Evolutionary conservation across 2,888 invertebrate genomes (phyloP).

Genomic region (Clistopyga incitator): DNA sequence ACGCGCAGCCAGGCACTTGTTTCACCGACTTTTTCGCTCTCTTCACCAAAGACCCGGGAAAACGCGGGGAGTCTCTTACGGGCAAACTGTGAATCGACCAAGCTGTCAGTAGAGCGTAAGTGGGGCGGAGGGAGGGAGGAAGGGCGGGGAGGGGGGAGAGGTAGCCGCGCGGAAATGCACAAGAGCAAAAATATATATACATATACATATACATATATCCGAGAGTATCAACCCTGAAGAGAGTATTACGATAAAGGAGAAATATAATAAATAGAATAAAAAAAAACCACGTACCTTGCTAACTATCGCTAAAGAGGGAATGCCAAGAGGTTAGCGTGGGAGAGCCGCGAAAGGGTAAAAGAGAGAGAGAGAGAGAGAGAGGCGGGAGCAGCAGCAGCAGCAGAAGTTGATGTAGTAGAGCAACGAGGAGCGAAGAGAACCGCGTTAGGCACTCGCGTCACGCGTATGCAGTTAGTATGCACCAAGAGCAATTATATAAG

Average conservation of each 20-base stretch:
- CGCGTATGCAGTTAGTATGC: constrained; percentile 68
- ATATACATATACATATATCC: no score
- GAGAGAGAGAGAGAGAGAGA: constrained; percentile 24
- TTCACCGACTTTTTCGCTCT: constrained; percentile 66
- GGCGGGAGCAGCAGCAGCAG: constrained; percentile 51
- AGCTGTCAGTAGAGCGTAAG: constrained; percentile 76
- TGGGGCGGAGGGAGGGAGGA: constrained; percentile 43
- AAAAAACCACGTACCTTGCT: constrained; percentile 12
- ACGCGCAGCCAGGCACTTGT: constrained; percentile 53
- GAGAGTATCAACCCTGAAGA: no score
- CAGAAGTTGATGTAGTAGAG: constrained; percentile 14
- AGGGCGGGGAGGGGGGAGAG: constrained; percentile 47
- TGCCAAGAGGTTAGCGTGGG: constrained; percentile 31
- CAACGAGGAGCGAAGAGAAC: constrained; percentile 35
- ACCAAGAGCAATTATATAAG: constrained; percentile 75
- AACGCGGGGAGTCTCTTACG: constrained; percentile 70
- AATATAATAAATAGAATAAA: not conserved
- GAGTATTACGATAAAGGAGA: no score
- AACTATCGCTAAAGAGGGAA: constrained; percentile 20
- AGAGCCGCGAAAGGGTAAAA: constrained; percentile 26
- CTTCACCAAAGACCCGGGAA: constrained; percentile 75
- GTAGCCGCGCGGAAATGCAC: constrained; percentile 58
- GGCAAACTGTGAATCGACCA: constrained; percentile 79
- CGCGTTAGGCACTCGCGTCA: constrained; percentile 66
- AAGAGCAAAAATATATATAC: no score